Conservation (phyloP, 2,888 invertebrate species). For the Boloria selene region DNA sequence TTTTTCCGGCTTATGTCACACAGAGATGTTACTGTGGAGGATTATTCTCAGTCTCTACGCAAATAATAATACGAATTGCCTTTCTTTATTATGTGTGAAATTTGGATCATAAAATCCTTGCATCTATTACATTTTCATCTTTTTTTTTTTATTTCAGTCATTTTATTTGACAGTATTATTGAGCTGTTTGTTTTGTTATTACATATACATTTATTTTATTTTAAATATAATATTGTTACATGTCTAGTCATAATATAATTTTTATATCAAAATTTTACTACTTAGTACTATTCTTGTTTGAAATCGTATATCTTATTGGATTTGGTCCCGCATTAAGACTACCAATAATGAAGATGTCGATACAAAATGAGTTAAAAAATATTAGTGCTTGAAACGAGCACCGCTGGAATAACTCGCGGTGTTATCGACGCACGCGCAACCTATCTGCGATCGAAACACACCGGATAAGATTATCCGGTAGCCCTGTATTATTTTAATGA, state of each 20-base stretch:
- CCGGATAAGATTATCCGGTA: constrained; percentile 82
- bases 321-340: constrained; percentile 44
- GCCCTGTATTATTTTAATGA: constrained; percentile 83
- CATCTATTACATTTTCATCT: constrained; percentile 41
- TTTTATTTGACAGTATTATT: constrained; percentile 1
- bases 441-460: constrained; percentile 81
- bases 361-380: constrained; percentile 75
- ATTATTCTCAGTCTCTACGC: constrained; percentile 79
- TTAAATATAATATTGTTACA: neutral
- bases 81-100: constrained; percentile 81
- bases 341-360: constrained; percentile 79
- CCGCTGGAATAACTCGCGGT: constrained; percentile 76
- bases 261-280: neutral
- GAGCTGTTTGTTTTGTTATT: neutral
- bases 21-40: constrained; percentile 73
- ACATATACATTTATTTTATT: neutral
- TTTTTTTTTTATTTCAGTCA: constrained; percentile 37
- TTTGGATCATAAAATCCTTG: constrained; percentile 64
- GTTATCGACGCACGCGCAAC: constrained; percentile 81
- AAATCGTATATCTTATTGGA: neutral
- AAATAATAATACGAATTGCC: constrained; percentile 82
- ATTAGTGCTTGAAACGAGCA: constrained; percentile 74
- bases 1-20: constrained; percentile 82
- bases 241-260: too few species aligned
- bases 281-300: too few species aligned